Base-by-base conservation (phyloP, 2,797 vertebrate species). In the Argya squamiceps region DNA sequence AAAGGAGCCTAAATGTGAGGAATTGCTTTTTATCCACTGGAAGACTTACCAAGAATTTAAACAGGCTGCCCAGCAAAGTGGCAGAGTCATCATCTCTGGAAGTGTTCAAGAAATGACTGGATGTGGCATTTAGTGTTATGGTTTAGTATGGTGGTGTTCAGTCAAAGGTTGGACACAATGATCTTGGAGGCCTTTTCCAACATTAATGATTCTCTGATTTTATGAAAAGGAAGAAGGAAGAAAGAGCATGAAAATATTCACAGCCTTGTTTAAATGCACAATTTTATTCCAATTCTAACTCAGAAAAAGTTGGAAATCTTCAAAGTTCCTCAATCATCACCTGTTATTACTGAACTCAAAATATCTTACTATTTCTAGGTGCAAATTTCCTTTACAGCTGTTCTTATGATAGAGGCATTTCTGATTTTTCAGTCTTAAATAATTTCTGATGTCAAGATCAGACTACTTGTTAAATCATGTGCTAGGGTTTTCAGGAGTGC, bases 401-500 rank as follows among this genome's bases (percentile, higher is more conserved):
- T 68, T 95, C 11, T 46, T 74, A 32, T 43, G 15, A 39, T 30
- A 84, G 8, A 94, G 14, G 2, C 58, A 80, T 41, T 81, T 78
- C 41, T 9, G 0, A 22, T 84, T 87, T 73, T 87, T 62, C 58
- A 83, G 1, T 85, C 44, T 73, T 76, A 90, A 86, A 65, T 80
- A 84, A 76, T 92, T 92, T 89, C 36, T 50, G 29, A 59, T 69
- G 46, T 90, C 77, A 53, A 89, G 60, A 96, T 73, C 80, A 80
- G 67, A 43, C 47, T 47, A 84, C 65, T 89, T 96, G 56, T 84
- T 84, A 96, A 96, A 97, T 36, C 56, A 70, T 76, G 34, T 53
- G 18, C 69, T 93, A 86, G 87, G 68, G 58, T 95, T 96, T 85
- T 94, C 87, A 96, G 87, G 71, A 96, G 55, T 83, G 50, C 46